Evolutionary conservation across 2,797 vertebrate genomes (phyloP), one percentile per base, ranked within the genome.

Genomic region (Sebastes oblongus): DNA sequence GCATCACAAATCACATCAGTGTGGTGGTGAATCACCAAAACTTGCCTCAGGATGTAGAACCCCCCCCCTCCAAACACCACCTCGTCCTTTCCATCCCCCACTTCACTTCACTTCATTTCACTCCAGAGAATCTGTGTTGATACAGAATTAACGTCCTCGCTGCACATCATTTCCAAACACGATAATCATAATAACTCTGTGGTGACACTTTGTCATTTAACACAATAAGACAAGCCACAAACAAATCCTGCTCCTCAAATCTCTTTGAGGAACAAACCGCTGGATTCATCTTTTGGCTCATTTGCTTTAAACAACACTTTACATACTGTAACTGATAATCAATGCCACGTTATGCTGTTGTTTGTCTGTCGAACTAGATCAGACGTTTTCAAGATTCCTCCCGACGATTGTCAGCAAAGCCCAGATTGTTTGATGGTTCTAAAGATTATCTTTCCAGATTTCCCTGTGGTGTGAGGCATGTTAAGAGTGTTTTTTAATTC

Each of bases 1-100:
- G 82, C 84, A 83, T 83, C 78, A 25, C 81, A 87, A 86, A 91
- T 92, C 86, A 78, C 85, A 86, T 90, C 80, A 85, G 81, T 11
- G 50, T 50, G 4, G 65, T 42, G 60, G 80, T 88, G 88, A 92
- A 81, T 93, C 90, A 92, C 87, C 59, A 52, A 77, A 86, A 81
- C 79, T 91, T 13, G 76, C 85, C 92, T 86, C 82, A 61, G 83
- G 91, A 75, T 25, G 77, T 13, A 54, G 36, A 70, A 24, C 24
- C 24, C 24, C 24, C 24, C 32, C 32, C 39, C 27, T 22, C 24
- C 42, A 29, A 24, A 10, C 42, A 1, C 36, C 72, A 60, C 25
- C 62, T 46, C 39, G 0, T 20, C 42, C 34, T 34, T 59, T n/a
- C 30, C 66, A n/a, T 30, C 29, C 70, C 29, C 70, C 46, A 29